Conservation (phyloP, 1,140 invertebrate species). For the Aleiodes sp. region DNA sequence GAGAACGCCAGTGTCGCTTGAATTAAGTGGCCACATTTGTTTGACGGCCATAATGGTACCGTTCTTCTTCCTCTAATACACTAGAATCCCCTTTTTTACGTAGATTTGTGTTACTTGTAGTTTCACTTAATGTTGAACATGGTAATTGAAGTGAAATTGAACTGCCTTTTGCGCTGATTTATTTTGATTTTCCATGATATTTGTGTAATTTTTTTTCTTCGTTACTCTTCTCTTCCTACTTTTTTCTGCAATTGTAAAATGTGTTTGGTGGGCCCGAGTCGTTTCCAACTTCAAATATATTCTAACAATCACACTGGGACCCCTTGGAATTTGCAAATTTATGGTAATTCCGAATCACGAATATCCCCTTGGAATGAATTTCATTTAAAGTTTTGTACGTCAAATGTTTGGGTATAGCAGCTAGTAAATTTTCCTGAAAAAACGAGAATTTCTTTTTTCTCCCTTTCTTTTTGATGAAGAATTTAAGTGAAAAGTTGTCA, state of each 20-base stretch:
- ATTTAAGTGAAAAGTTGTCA: not conserved
- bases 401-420: slow-evolving; percentile 28
- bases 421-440: not conserved
- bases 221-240: no score
- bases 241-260: slow-evolving; percentile 16
- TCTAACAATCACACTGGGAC: slow-evolving; percentile 43
- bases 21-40: slow-evolving; percentile 8
- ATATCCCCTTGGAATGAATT: slow-evolving; percentile 54
- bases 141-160: not conserved
- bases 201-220: no score
- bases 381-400: slow-evolving; percentile 55
- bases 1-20: not conserved
- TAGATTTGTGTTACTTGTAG: not conserved
- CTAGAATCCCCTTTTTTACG: slow-evolving; percentile 2
- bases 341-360: slow-evolving; percentile 56
- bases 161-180: not conserved
- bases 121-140: not conserved
- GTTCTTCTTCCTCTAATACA: slow-evolving; percentile 4
- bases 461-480: not conserved
- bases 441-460: no score
- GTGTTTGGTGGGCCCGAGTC: slow-evolving; percentile 18
- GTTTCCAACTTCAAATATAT: slow-evolving; percentile 49
- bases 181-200: slow-evolving; percentile 5
- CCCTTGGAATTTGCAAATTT: slow-evolving; percentile 53
- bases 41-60: not conserved